A percentile compares a stretch with the other conserved stretches of the same genome.
phyloP scores from a whole-genome alignment of 2,888 invertebrate species.

The Rotaria macrura region DNA sequence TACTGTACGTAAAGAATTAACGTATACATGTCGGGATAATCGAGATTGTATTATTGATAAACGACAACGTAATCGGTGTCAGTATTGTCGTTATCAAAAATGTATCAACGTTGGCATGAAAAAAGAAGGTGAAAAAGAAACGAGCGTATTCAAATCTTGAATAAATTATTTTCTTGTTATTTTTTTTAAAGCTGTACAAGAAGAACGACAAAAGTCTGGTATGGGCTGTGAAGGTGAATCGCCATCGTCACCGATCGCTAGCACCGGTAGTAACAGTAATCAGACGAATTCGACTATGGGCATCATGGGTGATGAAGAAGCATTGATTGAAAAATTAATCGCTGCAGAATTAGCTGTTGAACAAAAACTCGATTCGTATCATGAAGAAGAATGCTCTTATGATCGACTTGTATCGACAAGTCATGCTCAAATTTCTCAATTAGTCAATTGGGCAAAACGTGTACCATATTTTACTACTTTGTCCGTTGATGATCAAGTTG shows the following conservation, averaged over 20 bases:
- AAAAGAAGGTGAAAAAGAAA: constrained; percentile 66
- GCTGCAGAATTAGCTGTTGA: constrained; percentile 75
- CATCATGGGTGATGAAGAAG: constrained; percentile 58
- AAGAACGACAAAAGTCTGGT: constrained; percentile 78
- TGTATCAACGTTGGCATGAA: constrained; percentile 94
- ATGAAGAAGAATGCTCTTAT: constrained; percentile 50
- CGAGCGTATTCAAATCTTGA: not conserved
- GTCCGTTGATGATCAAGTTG: constrained; percentile 76
- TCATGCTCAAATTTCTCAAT: constrained; percentile 80
- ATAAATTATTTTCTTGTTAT: not conserved
- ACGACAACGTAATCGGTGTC: constrained; percentile 86
- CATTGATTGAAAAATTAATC: constrained; percentile 80
- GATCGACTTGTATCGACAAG: constrained; percentile 66
- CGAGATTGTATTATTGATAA: constrained; percentile 90
- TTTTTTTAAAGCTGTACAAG: constrained; percentile 56
- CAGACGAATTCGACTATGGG: not conserved
- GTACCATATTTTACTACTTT: constrained; percentile 88
- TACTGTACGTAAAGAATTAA: constrained; percentile 87
- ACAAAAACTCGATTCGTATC: constrained; percentile 45
- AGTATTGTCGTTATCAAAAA: constrained; percentile 95
- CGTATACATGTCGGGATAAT: constrained; percentile 90
- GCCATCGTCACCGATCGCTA: not conserved
- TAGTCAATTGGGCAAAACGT: constrained; percentile 92
- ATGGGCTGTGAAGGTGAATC: constrained; percentile 61
- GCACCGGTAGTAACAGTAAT: not conserved